Evolutionary conservation across 2,888 invertebrate species (phyloP).

Genomic region (Andrena flavipes): DNA sequence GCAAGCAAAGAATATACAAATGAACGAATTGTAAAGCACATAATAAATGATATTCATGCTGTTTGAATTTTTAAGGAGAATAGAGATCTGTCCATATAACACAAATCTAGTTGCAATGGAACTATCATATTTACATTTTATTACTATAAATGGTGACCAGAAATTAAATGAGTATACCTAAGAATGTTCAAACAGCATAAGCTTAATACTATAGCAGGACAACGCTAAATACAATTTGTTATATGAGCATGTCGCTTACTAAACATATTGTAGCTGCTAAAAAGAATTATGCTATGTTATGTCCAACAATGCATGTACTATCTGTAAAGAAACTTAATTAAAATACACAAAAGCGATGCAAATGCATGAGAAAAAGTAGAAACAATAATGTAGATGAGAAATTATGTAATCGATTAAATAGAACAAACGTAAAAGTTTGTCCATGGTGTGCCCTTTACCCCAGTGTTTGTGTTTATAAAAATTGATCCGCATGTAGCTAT

Average conservation of each 20-base stretch:
- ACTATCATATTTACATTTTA: neutral
- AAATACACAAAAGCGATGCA: constrained; percentile 57
- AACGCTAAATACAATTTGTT: constrained; percentile 24
- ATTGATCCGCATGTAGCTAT: constrained; percentile 52
- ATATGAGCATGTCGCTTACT: constrained; percentile 24
- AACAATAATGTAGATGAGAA: constrained; percentile 51
- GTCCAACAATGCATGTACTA: constrained; percentile 29
- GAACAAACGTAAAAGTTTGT: constrained; percentile 45
- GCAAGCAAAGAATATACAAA: constrained; percentile 14
- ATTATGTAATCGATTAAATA: constrained; percentile 62
- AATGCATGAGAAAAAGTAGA: constrained; percentile 34
- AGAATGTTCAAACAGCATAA: constrained; percentile 38
- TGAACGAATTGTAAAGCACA: constrained; percentile 15
- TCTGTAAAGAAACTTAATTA: constrained; percentile 58
- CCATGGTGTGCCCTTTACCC: constrained; percentile 76
- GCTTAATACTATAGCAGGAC: constrained; percentile 22
- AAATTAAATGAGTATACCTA: neutral
- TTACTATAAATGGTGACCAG: neutral
- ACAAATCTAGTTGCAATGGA: neutral
- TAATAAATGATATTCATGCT: constrained; percentile 34
- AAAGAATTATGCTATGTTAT: constrained; percentile 39
- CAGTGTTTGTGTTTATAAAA: constrained; percentile 80
- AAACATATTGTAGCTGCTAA: constrained; percentile 49
- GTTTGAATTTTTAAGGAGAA: constrained; percentile 16
- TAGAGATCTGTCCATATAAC: neutral